Conservation (phyloP, 1,140 invertebrate species). For the Apis cerana region DNA sequence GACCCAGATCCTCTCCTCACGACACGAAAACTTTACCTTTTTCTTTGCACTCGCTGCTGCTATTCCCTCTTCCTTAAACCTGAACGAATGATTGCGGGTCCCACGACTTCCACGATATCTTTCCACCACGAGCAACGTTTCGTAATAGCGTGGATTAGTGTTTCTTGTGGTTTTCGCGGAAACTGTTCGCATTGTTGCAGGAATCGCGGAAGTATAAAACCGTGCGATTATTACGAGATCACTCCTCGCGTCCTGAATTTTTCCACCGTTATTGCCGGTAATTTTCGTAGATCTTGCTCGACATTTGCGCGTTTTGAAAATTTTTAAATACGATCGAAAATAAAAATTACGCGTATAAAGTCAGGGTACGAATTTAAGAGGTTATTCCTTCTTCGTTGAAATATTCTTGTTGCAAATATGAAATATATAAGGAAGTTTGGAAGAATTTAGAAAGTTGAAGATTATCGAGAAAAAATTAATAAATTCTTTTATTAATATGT, state of each 20-base stretch:
- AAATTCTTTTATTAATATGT: no score
- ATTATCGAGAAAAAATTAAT: no score
- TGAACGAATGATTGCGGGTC: slow-evolving; percentile 27
- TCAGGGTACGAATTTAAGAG: no score
- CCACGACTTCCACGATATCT: not conserved
- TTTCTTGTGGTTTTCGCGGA: slow-evolving; percentile 27
- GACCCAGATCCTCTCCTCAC: slow-evolving; percentile 45
- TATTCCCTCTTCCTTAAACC: not conserved
- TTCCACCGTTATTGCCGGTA: no score
- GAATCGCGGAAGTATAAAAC: not conserved
- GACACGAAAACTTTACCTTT: slow-evolving; percentile 38
- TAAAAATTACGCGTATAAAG: no score
- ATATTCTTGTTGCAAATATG: no score
- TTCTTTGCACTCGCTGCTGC: slow-evolving; percentile 22
- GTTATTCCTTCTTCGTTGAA: no score
- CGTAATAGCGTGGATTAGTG: slow-evolving; percentile 40
- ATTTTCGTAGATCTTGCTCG: no score
- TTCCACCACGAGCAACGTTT: not conserved
- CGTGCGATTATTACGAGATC: not conserved
- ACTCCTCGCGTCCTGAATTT: not conserved
- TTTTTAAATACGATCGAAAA: no score
- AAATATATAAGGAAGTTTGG: no score
- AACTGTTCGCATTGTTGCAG: not conserved
- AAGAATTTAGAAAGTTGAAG: no score
- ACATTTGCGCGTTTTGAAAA: no score